Base-by-base conservation (phyloP, 2,797 vertebrate genomes). In the Malacoctenus gilli region DNA sequence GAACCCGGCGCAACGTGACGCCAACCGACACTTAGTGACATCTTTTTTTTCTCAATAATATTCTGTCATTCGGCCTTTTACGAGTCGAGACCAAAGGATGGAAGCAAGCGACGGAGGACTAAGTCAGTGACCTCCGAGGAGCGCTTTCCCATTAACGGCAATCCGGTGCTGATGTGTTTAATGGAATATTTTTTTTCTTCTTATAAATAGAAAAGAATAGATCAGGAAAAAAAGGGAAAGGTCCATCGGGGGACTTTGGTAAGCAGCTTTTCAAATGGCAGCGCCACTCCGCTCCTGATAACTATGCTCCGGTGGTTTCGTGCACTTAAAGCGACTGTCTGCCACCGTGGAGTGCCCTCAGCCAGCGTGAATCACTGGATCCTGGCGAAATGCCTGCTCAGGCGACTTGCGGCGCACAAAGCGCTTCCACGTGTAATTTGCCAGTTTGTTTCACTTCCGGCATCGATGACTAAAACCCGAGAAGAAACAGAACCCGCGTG, bases 391-490 rank as follows among this genome's bases (percentile, higher is more conserved):
- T 70, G 79, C 75, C 70, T 59, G 67, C 60, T 57, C 72, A 66
- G 70, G 77, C 77, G 61, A 56, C 71, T 80, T 67, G 42, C 51
- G 54, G 69, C 75, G 73, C 68, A 59, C 69, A 64, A 77, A 54
- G 75, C 71, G 52, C 56, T 75, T 73, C 50, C 50, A 76, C 32
- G 59, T 83, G 46, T 46, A 77, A 74, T 76, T 80, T 83, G 23
- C 63, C 67, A 72, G 70, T 72, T 68, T 68, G 66, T 71, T 59
- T n/a, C n/a, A n/a, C n/a, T 54, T 58, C 42, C 66, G 67, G 59
- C 62, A 67, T 59, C 41, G 49, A 51, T 82, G 70, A 75, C 63
- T 62, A 63, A 69, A 63, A 69, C 60, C 59, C 47, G 36, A 77
- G 66, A 30, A 56, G 39, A 60, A 72, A 68, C 35, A 22, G 14